Percentiles rank a stretch among this genome's conserved stretches.
These are phyloP conservation scores for Limnephilus lunatus DNA, from an alignment of 2,888 invertebrate species.

Conservation along the genomic window DNA sequence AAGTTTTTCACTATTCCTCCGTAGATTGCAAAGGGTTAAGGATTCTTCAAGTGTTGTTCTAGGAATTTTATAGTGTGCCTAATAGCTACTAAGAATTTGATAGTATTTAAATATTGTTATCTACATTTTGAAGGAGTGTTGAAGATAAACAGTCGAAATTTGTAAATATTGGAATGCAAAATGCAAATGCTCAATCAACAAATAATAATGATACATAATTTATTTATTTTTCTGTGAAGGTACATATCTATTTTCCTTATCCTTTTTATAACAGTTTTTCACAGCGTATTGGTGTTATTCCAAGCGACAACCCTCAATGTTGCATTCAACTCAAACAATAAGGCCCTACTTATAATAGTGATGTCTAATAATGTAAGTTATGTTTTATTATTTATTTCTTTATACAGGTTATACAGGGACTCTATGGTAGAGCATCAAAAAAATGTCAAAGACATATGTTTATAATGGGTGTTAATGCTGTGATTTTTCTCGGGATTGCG, in stretches of 20 bases:
- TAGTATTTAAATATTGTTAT: background rate
- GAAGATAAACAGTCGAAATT: background rate
- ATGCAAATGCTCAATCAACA: background rate
- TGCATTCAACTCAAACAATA: conserved; percentile 99
- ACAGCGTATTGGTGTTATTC: conserved; percentile 92
- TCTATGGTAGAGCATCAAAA: no score
- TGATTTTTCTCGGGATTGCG: no score
- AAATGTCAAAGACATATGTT: no score
- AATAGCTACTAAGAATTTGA: background rate
- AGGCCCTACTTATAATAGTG: conserved; percentile 98
- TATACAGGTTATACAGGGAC: background rate
- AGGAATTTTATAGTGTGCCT: background rate
- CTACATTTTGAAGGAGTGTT: background rate
- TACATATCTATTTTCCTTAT: conserved; percentile 67
- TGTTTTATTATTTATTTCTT: background rate
- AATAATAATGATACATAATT: background rate
- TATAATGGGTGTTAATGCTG: no score
- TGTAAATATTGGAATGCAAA: background rate
- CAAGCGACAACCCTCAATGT: conserved; percentile 99
- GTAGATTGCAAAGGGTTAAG: background rate
- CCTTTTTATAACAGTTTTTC: conserved; percentile 79
- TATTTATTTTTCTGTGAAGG: background rate
- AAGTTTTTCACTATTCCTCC: no score
- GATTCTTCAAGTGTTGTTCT: background rate
- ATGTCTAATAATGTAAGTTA: conserved; percentile 98